These are phyloP conservation scores for Neomonachus schauinslandi DNA, from an alignment of 2,113 vertebrate species.

Conservation along the genomic window DNA sequence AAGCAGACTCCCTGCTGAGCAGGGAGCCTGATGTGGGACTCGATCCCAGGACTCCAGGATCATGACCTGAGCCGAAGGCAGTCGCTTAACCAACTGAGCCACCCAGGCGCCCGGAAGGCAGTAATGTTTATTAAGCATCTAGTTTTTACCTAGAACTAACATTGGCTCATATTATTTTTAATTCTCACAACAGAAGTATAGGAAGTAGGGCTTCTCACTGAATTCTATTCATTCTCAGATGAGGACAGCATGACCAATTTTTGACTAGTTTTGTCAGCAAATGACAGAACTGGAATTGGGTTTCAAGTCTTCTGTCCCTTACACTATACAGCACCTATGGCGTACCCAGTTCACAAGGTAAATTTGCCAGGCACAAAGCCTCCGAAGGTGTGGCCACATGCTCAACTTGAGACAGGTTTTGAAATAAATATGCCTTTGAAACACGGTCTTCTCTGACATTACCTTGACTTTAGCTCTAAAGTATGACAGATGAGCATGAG, in stretches of 20 bases:
- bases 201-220: neutral
- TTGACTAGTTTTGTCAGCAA: neutral
- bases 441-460: neutral
- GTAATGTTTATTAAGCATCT: neutral
- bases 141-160: neutral
- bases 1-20: too few species aligned
- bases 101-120: too few species aligned
- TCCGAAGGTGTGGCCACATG: neutral
- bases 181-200: neutral
- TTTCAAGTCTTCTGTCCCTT: neutral
- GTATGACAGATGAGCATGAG: neutral
- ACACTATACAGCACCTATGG: neutral
- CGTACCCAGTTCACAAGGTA: neutral
- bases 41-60: too few species aligned
- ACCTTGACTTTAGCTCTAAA: neutral
- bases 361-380: neutral
- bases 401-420: neutral
- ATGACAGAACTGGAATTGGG: neutral
- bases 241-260: neutral
- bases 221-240: neutral
- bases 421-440: slow-evolving; percentile 28
- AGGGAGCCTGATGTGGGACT: too few species aligned
- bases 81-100: too few species aligned
- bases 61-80: too few species aligned
- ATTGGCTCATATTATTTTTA: neutral